phyloP scores from a whole-genome alignment of 2,797 vertebrate species.

The Galago senegalensis region DNA sequence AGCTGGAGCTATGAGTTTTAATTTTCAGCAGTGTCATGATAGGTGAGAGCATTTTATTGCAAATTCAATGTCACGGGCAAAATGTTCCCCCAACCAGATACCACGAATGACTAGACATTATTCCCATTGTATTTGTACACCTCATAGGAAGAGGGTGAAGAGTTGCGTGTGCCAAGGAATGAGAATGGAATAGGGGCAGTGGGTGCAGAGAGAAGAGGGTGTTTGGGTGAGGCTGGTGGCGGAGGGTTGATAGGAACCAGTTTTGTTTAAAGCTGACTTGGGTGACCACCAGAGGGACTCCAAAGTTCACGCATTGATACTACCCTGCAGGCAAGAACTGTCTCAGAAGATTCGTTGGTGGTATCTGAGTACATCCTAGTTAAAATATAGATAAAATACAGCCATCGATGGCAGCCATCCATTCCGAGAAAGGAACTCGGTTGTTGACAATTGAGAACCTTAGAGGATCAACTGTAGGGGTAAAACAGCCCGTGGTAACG shows the following conservation, averaged over 20 bases:
- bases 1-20: not conserved
- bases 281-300: slow-evolving; percentile 58
- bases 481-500: slow-evolving; percentile 72
- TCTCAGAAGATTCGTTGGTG: slow-evolving; percentile 19
- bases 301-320: slow-evolving; percentile 52
- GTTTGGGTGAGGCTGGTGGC: not conserved
- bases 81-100: not conserved
- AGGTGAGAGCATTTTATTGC: not conserved
- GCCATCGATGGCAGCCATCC: slow-evolving; percentile 44
- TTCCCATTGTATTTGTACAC: not conserved
- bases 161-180: not conserved
- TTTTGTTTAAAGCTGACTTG: not conserved
- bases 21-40: not conserved
- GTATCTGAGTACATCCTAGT: slow-evolving; percentile 16
- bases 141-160: not conserved
- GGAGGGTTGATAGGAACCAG: not conserved
- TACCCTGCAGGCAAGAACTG: not conserved
- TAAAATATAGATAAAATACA: slow-evolving; percentile 50
- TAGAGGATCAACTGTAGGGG: slow-evolving; percentile 59
- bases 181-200: too few species aligned
- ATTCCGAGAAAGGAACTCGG: slow-evolving; percentile 63
- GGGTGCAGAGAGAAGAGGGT: not conserved
- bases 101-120: not conserved
- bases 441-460: slow-evolving; percentile 55
- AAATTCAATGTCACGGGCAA: not conserved